Evolutionary conservation across 2,113 vertebrate species (phyloP).

Genomic region (Macrotus californicus): DNA sequence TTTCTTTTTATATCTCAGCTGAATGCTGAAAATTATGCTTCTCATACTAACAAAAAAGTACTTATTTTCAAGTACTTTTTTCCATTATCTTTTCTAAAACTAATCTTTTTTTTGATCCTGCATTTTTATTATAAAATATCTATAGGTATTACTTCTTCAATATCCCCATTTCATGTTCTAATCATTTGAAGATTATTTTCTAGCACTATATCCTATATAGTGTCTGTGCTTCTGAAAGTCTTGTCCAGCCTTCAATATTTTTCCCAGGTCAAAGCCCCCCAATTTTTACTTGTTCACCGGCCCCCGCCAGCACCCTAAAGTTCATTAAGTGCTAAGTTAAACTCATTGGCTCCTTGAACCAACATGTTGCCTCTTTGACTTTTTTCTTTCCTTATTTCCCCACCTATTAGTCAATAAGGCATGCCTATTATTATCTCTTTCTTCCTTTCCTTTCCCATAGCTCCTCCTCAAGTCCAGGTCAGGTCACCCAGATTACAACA

Average conservation of each 20-base stretch:
- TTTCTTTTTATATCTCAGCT: constrained; percentile 6
- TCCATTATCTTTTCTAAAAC: not conserved
- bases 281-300: not conserved
- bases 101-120: not conserved
- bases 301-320: not conserved
- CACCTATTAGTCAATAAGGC: not conserved
- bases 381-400: not conserved
- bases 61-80: not conserved
- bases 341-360: not conserved
- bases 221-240: not conserved
- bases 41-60: not conserved
- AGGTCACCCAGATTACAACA: not conserved
- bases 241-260: not conserved
- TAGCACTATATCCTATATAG: not conserved
- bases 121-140: not conserved
- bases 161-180: not conserved
- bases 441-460: not conserved
- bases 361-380: not conserved
- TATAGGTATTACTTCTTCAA: not conserved
- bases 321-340: not conserved
- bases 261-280: not conserved
- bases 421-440: not conserved
- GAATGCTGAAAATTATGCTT: not conserved
- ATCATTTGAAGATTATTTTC: not conserved
- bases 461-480: not conserved